Evolutionary conservation across 2,888 invertebrate species (phyloP), one percentile per base, ranked within the genome.

Genomic region (Chaitophorus viminalis): DNA sequence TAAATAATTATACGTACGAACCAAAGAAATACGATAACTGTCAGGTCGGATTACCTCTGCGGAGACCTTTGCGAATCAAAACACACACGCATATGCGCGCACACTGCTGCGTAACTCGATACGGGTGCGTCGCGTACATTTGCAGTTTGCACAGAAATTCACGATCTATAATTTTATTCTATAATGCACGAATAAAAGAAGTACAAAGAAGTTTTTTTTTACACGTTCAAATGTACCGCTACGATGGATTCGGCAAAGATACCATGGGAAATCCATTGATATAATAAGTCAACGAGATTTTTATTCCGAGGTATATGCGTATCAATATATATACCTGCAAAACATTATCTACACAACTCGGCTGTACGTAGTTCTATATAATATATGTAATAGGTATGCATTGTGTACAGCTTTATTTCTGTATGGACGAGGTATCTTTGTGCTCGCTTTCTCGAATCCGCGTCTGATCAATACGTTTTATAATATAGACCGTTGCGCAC

Each of bases 21-120:
- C 70, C 72, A 54, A 87, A 87, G 87, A 79, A 87, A 87, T 81
- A 87, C 87, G 87, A 87, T 87, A 87, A 87, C 87, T 87, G 87
- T 87, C 87, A 87, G 87, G 87, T 87, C 87, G 87, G 72, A 81
- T 87, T 87, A 81, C 86, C 60, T 6, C 60, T 31, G 60, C 79
- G 86, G 86, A 81, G 86, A 79, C 79, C 74, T 79, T 81, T 79
- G 87, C 79, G 79, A 87, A 81, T 87, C 87, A 81, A 81, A 81
- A 87, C 87, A 87, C 72, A 72, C 31, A n/a, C n/a, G n/a, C n/a
- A n/a, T n/a, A n/a, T n/a, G 54, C 36, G 29, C 46, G n/a, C 60
- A 18, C 14, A n/a, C 78, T 25, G 74, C n/a, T n/a, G n/a, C 33
- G 87, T 81, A 87, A 87, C 46, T 65, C 33, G 75, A 87, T 87